Evolutionary conservation across 2,797 vertebrate genomes (phyloP), one percentile per base, ranked within the genome.

Genomic region (Thamnophis elegans): DNA sequence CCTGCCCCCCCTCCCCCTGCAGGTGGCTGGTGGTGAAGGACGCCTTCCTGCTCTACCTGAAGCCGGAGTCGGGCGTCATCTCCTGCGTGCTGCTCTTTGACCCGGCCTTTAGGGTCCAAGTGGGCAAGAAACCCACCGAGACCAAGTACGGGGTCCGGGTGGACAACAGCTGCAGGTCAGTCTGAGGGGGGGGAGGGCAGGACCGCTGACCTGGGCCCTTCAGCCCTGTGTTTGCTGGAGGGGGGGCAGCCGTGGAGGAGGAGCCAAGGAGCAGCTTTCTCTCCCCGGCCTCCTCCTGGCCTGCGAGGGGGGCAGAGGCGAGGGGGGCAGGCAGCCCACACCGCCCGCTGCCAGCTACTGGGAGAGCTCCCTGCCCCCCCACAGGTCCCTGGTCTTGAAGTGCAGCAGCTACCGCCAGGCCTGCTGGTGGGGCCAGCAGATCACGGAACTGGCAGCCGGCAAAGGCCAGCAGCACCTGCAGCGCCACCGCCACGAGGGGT

Each of bases 21-120:
- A 97, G 97, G 95, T 99, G 98, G 98, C 97, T 99, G 95, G 98
- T 99, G 93, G 98, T 99, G 32, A 99, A 99, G 96, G 98, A 99
- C 91, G 99, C 98, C 47, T 99, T 99, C 95, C 97, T 99, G 42
- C 95, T 99, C 88, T 99, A 99, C 93, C 93, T 98, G 98, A 97
- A 97, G 95, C 97, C 98, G 1, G 98, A 98, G 94, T 97, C 97
- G 0, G 97, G 98, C 3, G 36, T 89, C 89, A 97, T 99, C 95
- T 98, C 98, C 85, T 99, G 98, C 89, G 99, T 99, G 90, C 96
- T 99, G 94, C 98, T 99, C 56, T 99, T 98, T 1, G 98, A 99
- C 95, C 98, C 98, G 0, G 98, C 98, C 94, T 98, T 99, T 85
- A 97, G 97, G 42, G 98, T 98, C 8, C 98, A 98, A 95, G 98